Percentiles rank a stretch among this genome's conserved stretches.
Conservation (phyloP, 2,888 invertebrate genomes). For the Phanerotoma sp. region DNA sequence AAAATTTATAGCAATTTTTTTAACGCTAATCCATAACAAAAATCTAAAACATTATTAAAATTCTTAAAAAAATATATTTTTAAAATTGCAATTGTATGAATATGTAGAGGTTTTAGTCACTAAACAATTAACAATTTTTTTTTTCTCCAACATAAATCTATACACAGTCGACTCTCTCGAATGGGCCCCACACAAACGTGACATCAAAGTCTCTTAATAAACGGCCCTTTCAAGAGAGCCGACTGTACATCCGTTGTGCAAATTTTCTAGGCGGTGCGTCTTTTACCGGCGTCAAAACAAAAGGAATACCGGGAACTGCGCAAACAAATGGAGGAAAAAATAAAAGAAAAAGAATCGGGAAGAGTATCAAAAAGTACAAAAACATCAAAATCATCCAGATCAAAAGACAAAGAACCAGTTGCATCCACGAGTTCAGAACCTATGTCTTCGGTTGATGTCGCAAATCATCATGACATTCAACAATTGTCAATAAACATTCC, state of each 20-base stretch:
- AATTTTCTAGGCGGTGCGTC: conserved; percentile 53
- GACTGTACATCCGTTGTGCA: background rate
- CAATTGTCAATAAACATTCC: conserved; percentile 2
- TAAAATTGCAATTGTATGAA: too few relatives aligned
- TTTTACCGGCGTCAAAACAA: conserved; percentile 54
- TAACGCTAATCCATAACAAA: background rate
- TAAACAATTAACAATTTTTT: too few relatives aligned
- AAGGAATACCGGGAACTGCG: conserved; percentile 56
- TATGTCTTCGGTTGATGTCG: background rate
- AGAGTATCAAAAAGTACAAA: conserved; percentile 24
- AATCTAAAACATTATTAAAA: too few relatives aligned
- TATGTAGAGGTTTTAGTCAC: too few relatives aligned
- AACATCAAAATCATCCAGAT: conserved; percentile 30
- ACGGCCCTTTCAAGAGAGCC: too few relatives aligned
- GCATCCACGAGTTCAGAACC: background rate
- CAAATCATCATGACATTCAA: background rate
- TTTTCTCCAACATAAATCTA: too few relatives aligned
- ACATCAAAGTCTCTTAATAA: too few relatives aligned
- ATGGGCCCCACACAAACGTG: too few relatives aligned
- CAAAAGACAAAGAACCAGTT: background rate
- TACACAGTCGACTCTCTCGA: too few relatives aligned
- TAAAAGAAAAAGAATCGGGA: conserved; percentile 41
- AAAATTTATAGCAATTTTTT: too few relatives aligned
- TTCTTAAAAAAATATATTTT: background rate
- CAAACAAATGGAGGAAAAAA: conserved; percentile 51